A percentile compares a stretch with the other conserved stretches of the same genome.
phyloP scores from a whole-genome alignment of 2,888 invertebrate genomes.

The Clostera curtula region DNA sequence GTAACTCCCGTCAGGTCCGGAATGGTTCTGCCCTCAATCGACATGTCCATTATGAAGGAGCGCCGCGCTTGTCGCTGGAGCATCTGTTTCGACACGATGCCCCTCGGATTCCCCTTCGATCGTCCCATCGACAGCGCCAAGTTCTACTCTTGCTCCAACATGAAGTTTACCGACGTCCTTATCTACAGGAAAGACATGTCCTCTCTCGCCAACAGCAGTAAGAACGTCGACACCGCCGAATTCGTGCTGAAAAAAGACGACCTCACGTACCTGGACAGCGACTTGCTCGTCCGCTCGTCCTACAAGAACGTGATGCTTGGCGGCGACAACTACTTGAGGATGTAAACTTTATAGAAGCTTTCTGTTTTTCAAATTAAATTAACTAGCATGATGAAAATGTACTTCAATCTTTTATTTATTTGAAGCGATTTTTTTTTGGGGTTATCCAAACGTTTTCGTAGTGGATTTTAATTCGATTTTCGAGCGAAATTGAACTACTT shows the following conservation, averaged over 20 bases:
- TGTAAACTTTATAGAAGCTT: conserved; percentile 31
- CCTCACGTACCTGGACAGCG: conserved; percentile 53
- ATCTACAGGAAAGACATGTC: conserved; percentile 77
- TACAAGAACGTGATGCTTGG: conserved; percentile 62
- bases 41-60: conserved; percentile 62
- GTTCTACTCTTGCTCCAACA: conserved; percentile 80
- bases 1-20: conserved; percentile 73
- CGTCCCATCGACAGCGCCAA: conserved; percentile 73
- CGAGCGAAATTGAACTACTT: no score
- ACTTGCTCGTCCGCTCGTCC: conserved; percentile 49
- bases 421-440: no score
- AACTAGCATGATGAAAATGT: no score
- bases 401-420: no score
- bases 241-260: conserved; percentile 62
- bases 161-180: conserved; percentile 77
- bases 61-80: conserved; percentile 72
- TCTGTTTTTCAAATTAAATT: no score
- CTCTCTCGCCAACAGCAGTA: conserved; percentile 39
- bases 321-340: conserved; percentile 46
- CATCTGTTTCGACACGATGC: conserved; percentile 75
- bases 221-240: conserved; percentile 49
- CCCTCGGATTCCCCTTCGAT: conserved; percentile 86
- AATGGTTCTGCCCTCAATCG: conserved; percentile 53
- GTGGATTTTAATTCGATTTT: no score
- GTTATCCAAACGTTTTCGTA: no score